phyloP scores from a whole-genome alignment of 2,888 invertebrate genomes.

The Gymnosoma rotundatum region DNA sequence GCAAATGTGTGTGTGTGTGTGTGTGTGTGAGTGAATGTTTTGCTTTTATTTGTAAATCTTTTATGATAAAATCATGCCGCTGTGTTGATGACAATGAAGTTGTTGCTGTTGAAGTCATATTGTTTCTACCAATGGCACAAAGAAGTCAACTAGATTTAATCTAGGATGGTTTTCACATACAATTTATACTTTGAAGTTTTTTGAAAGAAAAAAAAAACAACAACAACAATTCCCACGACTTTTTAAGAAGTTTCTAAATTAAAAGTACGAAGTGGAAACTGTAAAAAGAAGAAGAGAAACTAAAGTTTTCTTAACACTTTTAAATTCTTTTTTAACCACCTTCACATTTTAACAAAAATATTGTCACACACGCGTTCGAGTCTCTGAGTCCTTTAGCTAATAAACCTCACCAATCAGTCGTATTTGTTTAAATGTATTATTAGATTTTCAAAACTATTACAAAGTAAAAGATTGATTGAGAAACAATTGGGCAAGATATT shows the following conservation, averaged over 20 bases:
- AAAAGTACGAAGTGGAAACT: too few relatives aligned
- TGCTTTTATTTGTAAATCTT: conserved; percentile 24
- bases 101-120: conserved; percentile 17
- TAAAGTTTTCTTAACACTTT: too few relatives aligned
- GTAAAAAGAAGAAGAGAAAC: too few relatives aligned
- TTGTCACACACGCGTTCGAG: too few relatives aligned
- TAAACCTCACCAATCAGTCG: too few relatives aligned
- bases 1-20: conserved; percentile 1
- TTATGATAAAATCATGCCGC: conserved; percentile 66
- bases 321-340: too few relatives aligned
- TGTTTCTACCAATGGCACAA: conserved; percentile 39
- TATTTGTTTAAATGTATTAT: too few relatives aligned
- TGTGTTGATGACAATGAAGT: conserved; percentile 5
- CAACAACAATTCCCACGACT: conserved; percentile 48
- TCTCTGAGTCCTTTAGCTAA: too few relatives aligned
- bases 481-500: too few relatives aligned
- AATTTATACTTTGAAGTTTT: conserved; percentile 31
- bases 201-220: background rate
- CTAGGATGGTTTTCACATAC: conserved; percentile 17
- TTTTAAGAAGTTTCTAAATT: background rate
- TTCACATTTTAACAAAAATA: too few relatives aligned
- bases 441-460: too few relatives aligned
- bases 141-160: conserved; percentile 51
- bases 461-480: too few relatives aligned
- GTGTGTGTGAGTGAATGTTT: background rate